Evolutionary conservation across 2,888 invertebrate genomes (phyloP), one percentile per base, ranked within the genome.

Genomic region (Hypomecis punctinalis): DNA sequence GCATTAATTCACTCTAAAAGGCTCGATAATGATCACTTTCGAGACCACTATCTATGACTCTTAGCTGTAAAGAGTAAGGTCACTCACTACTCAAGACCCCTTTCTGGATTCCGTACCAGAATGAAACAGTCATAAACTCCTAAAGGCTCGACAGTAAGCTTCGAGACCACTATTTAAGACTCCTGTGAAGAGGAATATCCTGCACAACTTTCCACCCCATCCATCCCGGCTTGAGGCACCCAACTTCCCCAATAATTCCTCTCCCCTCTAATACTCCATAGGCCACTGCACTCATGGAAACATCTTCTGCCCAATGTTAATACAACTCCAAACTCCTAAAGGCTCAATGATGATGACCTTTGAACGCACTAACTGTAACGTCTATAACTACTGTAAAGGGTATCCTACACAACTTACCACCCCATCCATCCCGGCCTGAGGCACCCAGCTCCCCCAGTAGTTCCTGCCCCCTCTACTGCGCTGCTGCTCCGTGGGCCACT

Each of bases 271-370:
- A 57, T 95, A 94, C 83, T 98, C 98, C 74, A 96, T 96, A 0
- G 99, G 99, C 99, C 99, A 99, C 74, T 96, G 95, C n/a, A 99
- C 98, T n/a, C n/a, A n/a, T n/a, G n/a, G n/a, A 79, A 98, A 98
- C 65, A 98, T n/a, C n/a, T n/a, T 93, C 67, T 98, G 93, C 8
- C 98, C 98, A 71, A 98, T 91, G 86, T 99, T 99, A 63, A 99
- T 96, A 69, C 97, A 97, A 82, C 98, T 98, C 79, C 97, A 98
- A 49, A 98, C 97, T 78, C 95, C 89, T 6, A 92, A 61, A 23
- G 87, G 94, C 70, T 93, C 93, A 13, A 88, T 82, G 9, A 90
- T 93, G 80, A 89, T 81, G 81, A 70, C 72, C 59, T 70, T 70
- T 7, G 70, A 61, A 11, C 70, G 68, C 0, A 93, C 85, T 23